Base-by-base conservation (phyloP, 2,888 invertebrate species). In the Meteorus colon region DNA sequence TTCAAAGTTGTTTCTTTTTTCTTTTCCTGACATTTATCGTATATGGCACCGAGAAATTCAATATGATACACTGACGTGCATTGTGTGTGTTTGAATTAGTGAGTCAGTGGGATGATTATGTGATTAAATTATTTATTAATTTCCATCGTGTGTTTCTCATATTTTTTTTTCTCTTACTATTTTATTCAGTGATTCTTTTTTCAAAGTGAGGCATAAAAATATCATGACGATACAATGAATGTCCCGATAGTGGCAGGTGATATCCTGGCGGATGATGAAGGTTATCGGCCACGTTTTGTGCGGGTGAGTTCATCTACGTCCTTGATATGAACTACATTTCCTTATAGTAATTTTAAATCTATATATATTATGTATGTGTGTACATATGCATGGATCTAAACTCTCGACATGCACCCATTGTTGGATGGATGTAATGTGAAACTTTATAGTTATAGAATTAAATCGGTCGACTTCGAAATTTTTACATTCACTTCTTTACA, bases 191-290 rank as follows among this genome's bases (percentile, higher is more conserved):
- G 19, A 60, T 70, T 68, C 72, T n/a, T 12, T 27, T 19, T 60
- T 74, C 19, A 34, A 60, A 10, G 31, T 67, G 24, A 4, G 72
- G 68, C 70, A 45, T 16, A 41, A 37, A 65, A 45, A 74, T 81
- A 84, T 81, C 80, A 84, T 83, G 84, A 79, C 70, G 81, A 78
- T 79, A 87, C 81, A 81, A 89, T 89, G 89, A 88, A 89, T 82
- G 84, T 88, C 37, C 89, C 89, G 77, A 89, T 89, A 75, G 86
- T 89, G 76, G 85, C 89, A 77, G 89, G 89, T 77, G 89, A 89
- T 81, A 82, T 89, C 81, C 78, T 78, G 81, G 8, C 55, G 55
- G 88, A 88, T 79, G 88, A 88, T 77, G 87, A 87, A 70, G 85
- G 83, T 78, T 86, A 85, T 81, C 88, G 86, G 78, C 88, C 86